Conservation (phyloP, 1,140 invertebrate species). For the Zophobas morio region DNA sequence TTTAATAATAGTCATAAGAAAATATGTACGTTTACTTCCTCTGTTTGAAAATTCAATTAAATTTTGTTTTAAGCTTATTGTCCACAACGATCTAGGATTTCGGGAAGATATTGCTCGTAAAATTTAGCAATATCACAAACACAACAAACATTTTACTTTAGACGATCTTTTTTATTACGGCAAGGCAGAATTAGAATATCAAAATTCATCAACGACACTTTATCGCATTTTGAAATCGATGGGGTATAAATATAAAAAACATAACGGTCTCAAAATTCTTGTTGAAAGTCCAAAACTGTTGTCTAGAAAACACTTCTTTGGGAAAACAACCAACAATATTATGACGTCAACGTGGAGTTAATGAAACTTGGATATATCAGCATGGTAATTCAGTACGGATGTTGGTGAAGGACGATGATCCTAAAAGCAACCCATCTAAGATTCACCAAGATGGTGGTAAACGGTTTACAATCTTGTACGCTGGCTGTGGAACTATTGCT, state of each 20-base stretch:
- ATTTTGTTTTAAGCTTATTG: too few species aligned
- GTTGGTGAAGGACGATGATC: neutral
- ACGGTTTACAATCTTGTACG: neutral
- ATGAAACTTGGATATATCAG: slow-evolving; percentile 2
- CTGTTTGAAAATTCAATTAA: too few species aligned
- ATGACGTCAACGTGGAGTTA: neutral
- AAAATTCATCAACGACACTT: neutral
- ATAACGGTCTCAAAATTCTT: slow-evolving; percentile 48
- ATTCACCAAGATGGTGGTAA: neutral
- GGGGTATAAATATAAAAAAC: slow-evolving; percentile 21
- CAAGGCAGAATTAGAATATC: neutral
- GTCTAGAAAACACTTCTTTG: neutral
- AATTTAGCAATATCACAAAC: neutral
- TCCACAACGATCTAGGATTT: too few species aligned
- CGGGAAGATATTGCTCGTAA: too few species aligned
- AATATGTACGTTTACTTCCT: too few species aligned
- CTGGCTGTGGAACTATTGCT: neutral
- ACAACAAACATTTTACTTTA: neutral
- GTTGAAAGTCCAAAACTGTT: neutral
- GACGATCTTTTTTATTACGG: neutral
- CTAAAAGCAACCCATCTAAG: neutral
- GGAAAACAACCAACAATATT: neutral
- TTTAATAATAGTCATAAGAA: too few species aligned
- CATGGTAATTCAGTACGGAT: neutral
- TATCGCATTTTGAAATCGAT: slow-evolving; percentile 39